Percentiles rank a stretch among this genome's conserved stretches.
Conservation (phyloP, 2,888 invertebrate species). For the Macaria liturata region DNA sequence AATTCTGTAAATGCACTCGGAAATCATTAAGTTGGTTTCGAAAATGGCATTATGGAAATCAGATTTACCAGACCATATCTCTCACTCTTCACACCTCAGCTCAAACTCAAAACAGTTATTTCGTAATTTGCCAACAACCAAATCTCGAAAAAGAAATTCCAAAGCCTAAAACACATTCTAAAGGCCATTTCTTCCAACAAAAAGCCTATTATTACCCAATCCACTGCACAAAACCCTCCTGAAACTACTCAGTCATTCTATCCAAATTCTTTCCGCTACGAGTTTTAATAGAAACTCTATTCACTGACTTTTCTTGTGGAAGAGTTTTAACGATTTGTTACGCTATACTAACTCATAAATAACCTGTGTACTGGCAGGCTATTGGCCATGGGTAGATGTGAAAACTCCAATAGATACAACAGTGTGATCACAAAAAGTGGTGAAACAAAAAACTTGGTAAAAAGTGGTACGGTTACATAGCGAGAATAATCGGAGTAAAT, state of each 20-base stretch:
- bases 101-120: not conserved
- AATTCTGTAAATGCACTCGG: no score
- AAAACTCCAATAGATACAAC: slow-evolving; percentile 31
- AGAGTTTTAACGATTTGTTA: slow-evolving; percentile 35
- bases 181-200: slow-evolving; percentile 19
- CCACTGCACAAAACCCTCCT: slow-evolving; percentile 30
- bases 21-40: no score
- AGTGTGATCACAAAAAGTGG: slow-evolving; percentile 29
- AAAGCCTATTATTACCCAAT: slow-evolving; percentile 32
- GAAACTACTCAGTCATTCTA: slow-evolving; percentile 36
- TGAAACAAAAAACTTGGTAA: slow-evolving; percentile 34
- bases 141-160: slow-evolving; percentile 2
- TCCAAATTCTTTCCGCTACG: slow-evolving; percentile 32
- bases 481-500: slow-evolving; percentile 36
- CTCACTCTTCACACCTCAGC: no score
- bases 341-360: slow-evolving; percentile 28
- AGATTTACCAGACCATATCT: no score
- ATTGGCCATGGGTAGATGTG: slow-evolving; percentile 32
- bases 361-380: slow-evolving; percentile 10
- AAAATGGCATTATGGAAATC: no score
- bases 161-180: slow-evolving; percentile 8
- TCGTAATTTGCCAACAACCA: not conserved
- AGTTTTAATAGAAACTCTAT: slow-evolving; percentile 38
- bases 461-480: slow-evolving; percentile 33
- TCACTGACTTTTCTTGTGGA: slow-evolving; percentile 33